Evolutionary conservation across 2,797 vertebrate genomes (phyloP).

Genomic region (Chrosomus eos): DNA sequence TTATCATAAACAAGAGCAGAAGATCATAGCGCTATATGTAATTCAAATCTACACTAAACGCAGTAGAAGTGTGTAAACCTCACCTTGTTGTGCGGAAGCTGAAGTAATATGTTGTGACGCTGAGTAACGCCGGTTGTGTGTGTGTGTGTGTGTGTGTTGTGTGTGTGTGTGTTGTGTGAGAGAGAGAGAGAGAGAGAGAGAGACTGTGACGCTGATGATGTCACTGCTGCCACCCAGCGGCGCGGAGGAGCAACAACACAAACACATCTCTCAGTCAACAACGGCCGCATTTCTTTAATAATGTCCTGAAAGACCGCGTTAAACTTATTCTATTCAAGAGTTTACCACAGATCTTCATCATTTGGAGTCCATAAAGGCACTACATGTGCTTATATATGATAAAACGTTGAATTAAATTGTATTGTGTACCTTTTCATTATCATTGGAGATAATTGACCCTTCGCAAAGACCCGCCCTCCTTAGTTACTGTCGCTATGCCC

Average conservation of each 20-base stretch:
- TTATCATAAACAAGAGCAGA: not conserved
- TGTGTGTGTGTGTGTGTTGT: too few species aligned
- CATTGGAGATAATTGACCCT: not conserved
- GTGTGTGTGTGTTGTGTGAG: too few species aligned
- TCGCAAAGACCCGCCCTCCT: too few species aligned
- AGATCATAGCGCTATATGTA: not conserved
- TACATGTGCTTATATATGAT: not conserved
- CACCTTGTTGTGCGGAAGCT: not conserved
- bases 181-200: too few species aligned
- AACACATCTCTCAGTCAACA: too few species aligned
- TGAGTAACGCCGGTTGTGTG: not conserved
- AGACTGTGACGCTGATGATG: not conserved
- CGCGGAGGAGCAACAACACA: not conserved
- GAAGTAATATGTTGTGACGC: not conserved
- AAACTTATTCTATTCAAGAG: not conserved
- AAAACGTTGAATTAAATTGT: not conserved
- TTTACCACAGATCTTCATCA: not conserved
- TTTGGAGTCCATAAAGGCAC: not conserved
- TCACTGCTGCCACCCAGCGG: not conserved
- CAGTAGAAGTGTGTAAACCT: not conserved
- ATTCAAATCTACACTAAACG: not conserved
- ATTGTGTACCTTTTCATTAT: not conserved
- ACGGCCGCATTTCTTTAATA: fast-evolving
- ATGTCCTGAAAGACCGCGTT: not conserved
- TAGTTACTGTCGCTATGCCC: too few species aligned